Percentiles rank a stretch among this genome's conserved stretches.
Conservation (phyloP, 2,888 invertebrate genomes). For the Orthosia cruda region DNA sequence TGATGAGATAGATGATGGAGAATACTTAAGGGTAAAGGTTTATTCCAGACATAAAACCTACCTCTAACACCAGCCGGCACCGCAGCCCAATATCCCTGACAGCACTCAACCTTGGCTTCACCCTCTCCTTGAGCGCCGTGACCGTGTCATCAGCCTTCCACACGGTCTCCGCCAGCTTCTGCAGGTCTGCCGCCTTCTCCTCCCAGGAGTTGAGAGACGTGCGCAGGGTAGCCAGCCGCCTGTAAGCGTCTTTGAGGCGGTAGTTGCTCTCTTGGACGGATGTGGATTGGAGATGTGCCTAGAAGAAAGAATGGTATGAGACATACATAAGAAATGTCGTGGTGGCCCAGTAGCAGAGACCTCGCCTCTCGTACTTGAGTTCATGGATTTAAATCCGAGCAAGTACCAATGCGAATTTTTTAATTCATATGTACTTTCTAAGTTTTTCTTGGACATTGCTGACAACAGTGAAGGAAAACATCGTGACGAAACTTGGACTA, state of each 20-base stretch:
- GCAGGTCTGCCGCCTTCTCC: constrained; percentile 86
- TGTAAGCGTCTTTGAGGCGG: constrained; percentile 79
- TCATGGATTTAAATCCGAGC: too few relatives aligned
- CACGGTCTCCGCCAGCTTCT: constrained; percentile 86
- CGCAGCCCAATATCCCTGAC: constrained; percentile 79
- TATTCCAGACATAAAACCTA: constrained; percentile 59
- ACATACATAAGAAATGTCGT: neutral
- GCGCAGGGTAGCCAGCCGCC: constrained; percentile 76
- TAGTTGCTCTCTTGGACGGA: constrained; percentile 86
- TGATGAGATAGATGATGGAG: too few relatives aligned
- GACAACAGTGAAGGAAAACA: too few relatives aligned
- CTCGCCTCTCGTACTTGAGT: too few relatives aligned
- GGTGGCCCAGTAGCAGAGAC: too few relatives aligned
- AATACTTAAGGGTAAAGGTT: neutral
- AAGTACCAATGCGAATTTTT: too few relatives aligned
- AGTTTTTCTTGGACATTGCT: too few relatives aligned
- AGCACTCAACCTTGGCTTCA: constrained; percentile 79
- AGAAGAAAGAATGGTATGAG: constrained; percentile 9
- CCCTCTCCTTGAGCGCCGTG: constrained; percentile 87
- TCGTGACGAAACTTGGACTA: too few relatives aligned
- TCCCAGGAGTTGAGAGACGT: constrained; percentile 81
- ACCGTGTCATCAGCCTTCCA: constrained; percentile 89
- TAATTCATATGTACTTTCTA: too few relatives aligned
- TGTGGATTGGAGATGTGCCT: constrained; percentile 88
- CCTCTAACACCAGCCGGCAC: constrained; percentile 84